Percentiles rank a stretch among this genome's conserved stretches.
phyloP scores from a whole-genome alignment of 1,140 invertebrate genomes.

The Oreohelix idahoensis region DNA sequence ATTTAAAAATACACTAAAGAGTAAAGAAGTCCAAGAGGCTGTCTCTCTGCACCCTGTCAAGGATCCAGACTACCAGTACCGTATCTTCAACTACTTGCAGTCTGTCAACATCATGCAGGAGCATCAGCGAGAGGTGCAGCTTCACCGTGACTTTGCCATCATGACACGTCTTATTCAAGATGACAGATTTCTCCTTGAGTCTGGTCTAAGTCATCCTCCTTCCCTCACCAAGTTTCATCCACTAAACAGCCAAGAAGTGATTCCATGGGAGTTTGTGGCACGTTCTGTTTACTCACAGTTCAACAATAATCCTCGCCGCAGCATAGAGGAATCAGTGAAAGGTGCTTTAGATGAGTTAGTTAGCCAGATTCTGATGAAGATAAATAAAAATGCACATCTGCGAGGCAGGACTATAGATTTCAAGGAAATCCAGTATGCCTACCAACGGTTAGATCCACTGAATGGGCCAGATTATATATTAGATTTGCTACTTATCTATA shows the following conservation, averaged over 20 bases:
- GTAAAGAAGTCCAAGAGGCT: constrained; percentile 91
- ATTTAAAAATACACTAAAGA: constrained; percentile 89
- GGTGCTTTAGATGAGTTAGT: constrained; percentile 89
- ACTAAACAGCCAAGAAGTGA: constrained; percentile 79
- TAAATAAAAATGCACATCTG: constrained; percentile 92
- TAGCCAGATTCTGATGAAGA: constrained; percentile 82
- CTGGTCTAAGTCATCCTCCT: constrained; percentile 79
- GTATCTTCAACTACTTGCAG: constrained; percentile 81
- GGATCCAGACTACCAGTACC: constrained; percentile 88
- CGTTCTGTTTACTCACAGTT: constrained; percentile 85
- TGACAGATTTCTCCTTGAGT: constrained; percentile 45
- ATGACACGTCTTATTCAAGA: constrained; percentile 55
- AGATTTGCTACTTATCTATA: constrained; percentile 92
- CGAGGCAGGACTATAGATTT: constrained; percentile 95
- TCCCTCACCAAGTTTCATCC: constrained; percentile 82
- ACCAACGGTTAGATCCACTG: constrained; percentile 85
- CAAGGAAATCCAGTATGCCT: constrained; percentile 94
- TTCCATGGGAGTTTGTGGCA: constrained; percentile 87
- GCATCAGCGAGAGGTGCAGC: constrained; percentile 65
- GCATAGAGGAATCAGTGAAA: constrained; percentile 84
- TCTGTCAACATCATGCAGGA: constrained; percentile 68
- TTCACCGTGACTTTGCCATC: constrained; percentile 66
- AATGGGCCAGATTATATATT: constrained; percentile 94
- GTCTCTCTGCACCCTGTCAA: constrained; percentile 98
- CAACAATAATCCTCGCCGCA: constrained; percentile 88